Evolutionary conservation across 1,140 invertebrate genomes (phyloP).

Genomic region (Cherax destructor): DNA sequence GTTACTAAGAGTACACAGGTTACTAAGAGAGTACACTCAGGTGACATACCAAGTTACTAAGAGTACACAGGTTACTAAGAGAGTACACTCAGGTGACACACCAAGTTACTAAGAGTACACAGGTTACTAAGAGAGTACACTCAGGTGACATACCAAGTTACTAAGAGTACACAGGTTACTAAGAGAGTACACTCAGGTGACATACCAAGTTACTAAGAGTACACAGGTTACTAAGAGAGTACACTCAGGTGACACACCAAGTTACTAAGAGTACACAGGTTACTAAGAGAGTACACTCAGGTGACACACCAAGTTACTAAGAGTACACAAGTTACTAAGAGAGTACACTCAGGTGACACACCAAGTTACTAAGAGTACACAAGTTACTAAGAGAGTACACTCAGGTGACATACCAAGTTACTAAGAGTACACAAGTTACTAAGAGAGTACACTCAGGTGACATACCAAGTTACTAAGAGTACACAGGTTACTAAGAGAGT

Average conservation of each 20-base stretch:
- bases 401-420: too few relatives aligned
- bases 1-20: background rate
- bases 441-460: background rate
- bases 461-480: too few relatives aligned
- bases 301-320: too few relatives aligned
- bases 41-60: too few relatives aligned
- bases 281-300: background rate
- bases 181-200: background rate
- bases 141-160: too few relatives aligned
- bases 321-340: background rate
- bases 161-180: background rate
- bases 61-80: background rate
- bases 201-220: too few relatives aligned
- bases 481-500: background rate
- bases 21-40: background rate
- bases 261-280: background rate
- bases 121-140: background rate
- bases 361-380: background rate
- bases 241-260: background rate
- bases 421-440: background rate
- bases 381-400: background rate
- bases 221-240: background rate
- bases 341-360: background rate
- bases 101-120: background rate
- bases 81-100: background rate